A percentile compares a stretch with the other conserved stretches of the same genome.
These are phyloP conservation scores for Gonioctena quinquepunctata DNA, from an alignment of 1,140 invertebrate genomes.

Conservation along the genomic window DNA sequence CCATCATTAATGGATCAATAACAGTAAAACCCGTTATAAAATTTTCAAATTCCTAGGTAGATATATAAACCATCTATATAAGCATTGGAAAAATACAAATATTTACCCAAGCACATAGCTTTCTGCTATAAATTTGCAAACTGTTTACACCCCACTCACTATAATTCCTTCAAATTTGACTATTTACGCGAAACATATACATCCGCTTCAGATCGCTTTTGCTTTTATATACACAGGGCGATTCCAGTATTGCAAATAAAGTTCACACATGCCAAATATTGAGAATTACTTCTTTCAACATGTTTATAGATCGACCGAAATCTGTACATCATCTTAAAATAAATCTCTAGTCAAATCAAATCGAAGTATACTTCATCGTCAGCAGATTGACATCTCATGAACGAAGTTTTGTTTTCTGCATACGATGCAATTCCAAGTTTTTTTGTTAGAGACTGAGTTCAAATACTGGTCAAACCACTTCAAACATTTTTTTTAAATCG, in stretches of 20 bases:
- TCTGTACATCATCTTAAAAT: not conserved
- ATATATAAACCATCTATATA: not conserved
- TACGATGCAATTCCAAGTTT: too few relatives aligned
- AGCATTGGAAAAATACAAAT: not conserved
- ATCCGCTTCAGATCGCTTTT: not conserved
- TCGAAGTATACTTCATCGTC: too few relatives aligned
- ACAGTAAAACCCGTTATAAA: not conserved
- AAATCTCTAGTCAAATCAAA: too few relatives aligned
- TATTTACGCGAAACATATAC: not conserved
- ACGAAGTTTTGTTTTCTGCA: too few relatives aligned
- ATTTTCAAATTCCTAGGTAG: not conserved
- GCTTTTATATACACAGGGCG: not conserved
- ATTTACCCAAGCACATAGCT: not conserved
- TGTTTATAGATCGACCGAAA: too few relatives aligned
- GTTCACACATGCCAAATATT: not conserved
- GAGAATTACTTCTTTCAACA: not conserved
- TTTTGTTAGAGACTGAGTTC: too few relatives aligned
- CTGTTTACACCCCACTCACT: not conserved
- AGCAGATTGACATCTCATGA: too few relatives aligned
- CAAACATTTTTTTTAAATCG: too few relatives aligned
- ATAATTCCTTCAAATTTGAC: not conserved
- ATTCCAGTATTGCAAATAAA: not conserved
- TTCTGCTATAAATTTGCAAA: not conserved
- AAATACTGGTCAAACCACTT: too few relatives aligned
- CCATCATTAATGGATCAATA: not conserved